A percentile compares a stretch with the other conserved stretches of the same genome.
phyloP scores from a whole-genome alignment of 2,888 invertebrate genomes.

The Furcula furcula region DNA sequence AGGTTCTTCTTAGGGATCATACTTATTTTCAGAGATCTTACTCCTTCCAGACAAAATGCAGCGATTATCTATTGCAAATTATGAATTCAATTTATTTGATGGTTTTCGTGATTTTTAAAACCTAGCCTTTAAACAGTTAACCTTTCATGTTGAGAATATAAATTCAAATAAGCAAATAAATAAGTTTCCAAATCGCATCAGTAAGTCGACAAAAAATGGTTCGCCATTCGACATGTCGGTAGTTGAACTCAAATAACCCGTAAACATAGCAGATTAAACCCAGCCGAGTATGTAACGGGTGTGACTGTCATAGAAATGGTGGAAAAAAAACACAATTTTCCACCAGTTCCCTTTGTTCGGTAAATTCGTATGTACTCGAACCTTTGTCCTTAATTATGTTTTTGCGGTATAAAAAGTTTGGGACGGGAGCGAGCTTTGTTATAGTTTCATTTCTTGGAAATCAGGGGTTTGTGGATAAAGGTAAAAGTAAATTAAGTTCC shows the following conservation, averaged over 20 bases:
- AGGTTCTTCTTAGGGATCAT: too few species aligned
- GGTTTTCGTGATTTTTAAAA: too few species aligned
- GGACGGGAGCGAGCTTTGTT: constrained; percentile 12
- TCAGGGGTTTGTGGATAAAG: constrained; percentile 11
- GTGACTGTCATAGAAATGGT: constrained; percentile 35
- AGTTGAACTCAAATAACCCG: constrained; percentile 59
- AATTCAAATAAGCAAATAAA: too few species aligned
- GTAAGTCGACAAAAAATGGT: constrained; percentile 29
- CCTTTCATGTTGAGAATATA: too few species aligned
- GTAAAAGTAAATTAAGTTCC: too few species aligned
- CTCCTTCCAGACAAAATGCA: too few species aligned
- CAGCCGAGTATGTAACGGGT: constrained; percentile 51
- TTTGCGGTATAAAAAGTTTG: constrained; percentile 28
- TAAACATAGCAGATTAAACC: constrained; percentile 63
- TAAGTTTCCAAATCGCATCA: too few species aligned
- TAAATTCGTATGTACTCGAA: constrained; percentile 4
- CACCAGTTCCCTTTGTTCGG: constrained; percentile 26
- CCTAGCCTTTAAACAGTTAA: too few species aligned
- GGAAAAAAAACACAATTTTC: constrained; percentile 4
- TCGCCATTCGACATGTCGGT: constrained; percentile 47
- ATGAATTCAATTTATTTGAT: too few species aligned
- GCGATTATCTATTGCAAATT: too few species aligned
- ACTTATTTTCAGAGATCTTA: too few species aligned
- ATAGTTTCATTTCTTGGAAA: constrained; percentile 14
- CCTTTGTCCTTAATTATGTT: constrained; percentile 31